Percentiles rank a stretch among this genome's conserved stretches.
These are phyloP conservation scores for Micrastur ruficollis DNA, from an alignment of 2,797 vertebrate species.

Conservation along the genomic window DNA sequence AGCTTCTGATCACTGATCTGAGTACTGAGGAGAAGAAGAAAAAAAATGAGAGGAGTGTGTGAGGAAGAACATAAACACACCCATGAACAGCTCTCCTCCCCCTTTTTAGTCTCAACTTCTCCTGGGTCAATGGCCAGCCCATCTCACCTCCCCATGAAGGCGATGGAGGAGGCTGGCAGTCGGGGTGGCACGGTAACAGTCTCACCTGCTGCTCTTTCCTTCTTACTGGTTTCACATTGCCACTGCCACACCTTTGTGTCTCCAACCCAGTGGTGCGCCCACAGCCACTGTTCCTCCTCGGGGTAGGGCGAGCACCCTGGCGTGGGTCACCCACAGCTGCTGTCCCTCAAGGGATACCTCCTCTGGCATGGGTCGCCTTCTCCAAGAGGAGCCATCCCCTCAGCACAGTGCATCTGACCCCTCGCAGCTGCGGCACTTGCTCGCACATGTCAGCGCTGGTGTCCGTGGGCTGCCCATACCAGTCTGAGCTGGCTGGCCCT, in stretches of 20 bases:
- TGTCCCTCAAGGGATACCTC: accelerated
- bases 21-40: not conserved
- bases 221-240: not conserved
- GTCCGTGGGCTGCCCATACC: accelerated
- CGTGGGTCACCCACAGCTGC: accelerated
- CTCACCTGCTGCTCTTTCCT: not conserved
- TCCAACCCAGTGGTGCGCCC: not conserved
- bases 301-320: accelerated
- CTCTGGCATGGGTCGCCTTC: accelerated
- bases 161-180: accelerated
- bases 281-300: too few species aligned
- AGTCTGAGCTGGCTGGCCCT: accelerated
- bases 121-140: not conserved
- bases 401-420: accelerated
- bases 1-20: not conserved
- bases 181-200: accelerated
- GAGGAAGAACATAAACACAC: not conserved
- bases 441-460: accelerated
- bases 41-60: too few species aligned
- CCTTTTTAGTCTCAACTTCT: not conserved
- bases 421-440: accelerated
- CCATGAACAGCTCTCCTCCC: not conserved
- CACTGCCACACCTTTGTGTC: too few species aligned
- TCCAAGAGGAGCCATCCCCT: accelerated
- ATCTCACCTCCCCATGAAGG: accelerated